Conservation (phyloP, 2,888 invertebrate species). For the Latrodectus hesperus region DNA sequence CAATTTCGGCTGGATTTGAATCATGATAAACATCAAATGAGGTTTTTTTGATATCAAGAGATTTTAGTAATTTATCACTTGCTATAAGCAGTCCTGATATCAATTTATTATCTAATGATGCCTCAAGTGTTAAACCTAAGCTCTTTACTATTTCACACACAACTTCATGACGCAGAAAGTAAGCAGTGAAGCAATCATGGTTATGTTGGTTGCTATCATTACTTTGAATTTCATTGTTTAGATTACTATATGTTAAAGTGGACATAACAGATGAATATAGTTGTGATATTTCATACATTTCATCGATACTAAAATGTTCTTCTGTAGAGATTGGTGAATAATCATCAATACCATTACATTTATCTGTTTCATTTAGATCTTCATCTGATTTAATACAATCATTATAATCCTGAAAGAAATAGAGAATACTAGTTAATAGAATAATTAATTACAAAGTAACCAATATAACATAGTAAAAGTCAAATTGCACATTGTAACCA, state of each 20-base stretch:
- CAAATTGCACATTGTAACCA: too few species aligned
- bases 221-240: slow-evolving; percentile 4
- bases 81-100: slow-evolving; percentile 23
- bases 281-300: slow-evolving; percentile 54
- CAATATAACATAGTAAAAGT: too few species aligned
- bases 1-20: slow-evolving; percentile 85
- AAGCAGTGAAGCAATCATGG: slow-evolving; percentile 37
- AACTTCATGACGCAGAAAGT: slow-evolving; percentile 61
- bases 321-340: background rate
- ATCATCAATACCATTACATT: background rate
- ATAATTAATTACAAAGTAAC: too few species aligned
- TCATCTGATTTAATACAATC: slow-evolving; percentile 19
- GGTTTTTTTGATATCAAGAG: background rate
- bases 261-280: slow-evolving; percentile 43
- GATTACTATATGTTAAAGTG: background rate
- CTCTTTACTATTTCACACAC: slow-evolving; percentile 18
- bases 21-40: slow-evolving; percentile 86
- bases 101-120: slow-evolving; percentile 14
- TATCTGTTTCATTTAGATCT: background rate
- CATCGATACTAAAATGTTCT: slow-evolving; percentile 16
- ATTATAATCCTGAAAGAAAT: slow-evolving; percentile 26
- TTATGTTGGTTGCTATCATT: background rate
- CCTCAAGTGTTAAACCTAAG: slow-evolving; percentile 23
- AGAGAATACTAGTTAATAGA: background rate
- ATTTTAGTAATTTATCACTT: slow-evolving; percentile 32